phyloP scores from a whole-genome alignment of 2,888 invertebrate species.

The Cerastoderma edule region DNA sequence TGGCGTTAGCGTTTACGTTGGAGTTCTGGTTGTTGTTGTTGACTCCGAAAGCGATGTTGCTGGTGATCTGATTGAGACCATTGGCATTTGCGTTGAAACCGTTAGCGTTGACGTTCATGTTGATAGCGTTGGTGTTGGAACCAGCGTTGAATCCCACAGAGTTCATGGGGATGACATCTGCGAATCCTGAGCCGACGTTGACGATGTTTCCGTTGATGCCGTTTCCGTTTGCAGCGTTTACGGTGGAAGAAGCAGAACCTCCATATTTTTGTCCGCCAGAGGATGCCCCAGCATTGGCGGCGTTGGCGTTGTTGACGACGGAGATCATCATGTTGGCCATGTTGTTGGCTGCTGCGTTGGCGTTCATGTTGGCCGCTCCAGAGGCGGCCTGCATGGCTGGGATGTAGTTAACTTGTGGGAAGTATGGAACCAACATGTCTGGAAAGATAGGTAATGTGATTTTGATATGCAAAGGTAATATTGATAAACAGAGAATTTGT shows the following conservation, averaged over 20 bases:
- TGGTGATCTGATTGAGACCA: conserved; percentile 23
- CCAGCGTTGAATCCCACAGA: conserved; percentile 11
- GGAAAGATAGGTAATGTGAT: neutral
- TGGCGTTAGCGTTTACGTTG: conserved; percentile 5
- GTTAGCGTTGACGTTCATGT: neutral
- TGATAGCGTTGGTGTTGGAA: conserved; percentile 12
- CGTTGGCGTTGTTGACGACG: conserved; percentile 5
- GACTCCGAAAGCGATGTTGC: conserved; percentile 14
- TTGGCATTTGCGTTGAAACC: conserved; percentile 7
- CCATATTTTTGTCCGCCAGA: conserved; percentile 2
- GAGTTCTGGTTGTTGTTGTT: conserved; percentile 10
- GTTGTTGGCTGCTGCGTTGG: conserved; percentile 8
- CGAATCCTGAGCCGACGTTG: conserved; percentile 26
- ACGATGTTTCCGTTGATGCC: conserved; percentile 29
- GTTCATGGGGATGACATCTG: conserved; percentile 24
- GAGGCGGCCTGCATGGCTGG: conserved; percentile 10
- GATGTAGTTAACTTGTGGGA: conserved; percentile 12
- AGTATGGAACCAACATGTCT: conserved; percentile 21
- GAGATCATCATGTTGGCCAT: conserved; percentile 24
- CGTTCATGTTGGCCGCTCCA: conserved; percentile 3
- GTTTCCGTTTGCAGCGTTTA: neutral
- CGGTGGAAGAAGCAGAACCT: no score
- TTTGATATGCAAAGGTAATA: no score
- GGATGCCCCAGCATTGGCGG: neutral
- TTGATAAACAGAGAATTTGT: no score